Conservation (phyloP, 2,888 invertebrate genomes). For the Tenodera sinensis region DNA sequence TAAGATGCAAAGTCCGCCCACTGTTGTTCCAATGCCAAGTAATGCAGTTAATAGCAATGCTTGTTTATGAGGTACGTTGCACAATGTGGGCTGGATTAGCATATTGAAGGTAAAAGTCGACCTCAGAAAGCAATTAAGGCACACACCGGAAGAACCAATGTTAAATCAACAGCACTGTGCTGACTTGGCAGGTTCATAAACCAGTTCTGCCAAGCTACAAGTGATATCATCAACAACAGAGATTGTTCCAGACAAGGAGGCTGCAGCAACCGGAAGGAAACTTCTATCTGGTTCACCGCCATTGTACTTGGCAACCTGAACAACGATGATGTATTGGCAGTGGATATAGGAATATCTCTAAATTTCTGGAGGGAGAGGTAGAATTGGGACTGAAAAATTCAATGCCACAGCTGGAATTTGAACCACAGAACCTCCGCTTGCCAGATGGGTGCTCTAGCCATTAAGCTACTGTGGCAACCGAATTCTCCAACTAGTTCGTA, state of each 20-base stretch:
- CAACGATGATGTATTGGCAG: background rate
- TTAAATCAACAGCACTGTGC: background rate
- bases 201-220: background rate
- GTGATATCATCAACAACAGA: background rate
- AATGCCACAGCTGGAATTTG: too few relatives aligned
- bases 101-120: background rate
- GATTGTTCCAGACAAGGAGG: background rate
- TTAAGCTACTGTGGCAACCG: too few relatives aligned
- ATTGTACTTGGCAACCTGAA: background rate
- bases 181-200: background rate
- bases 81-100: background rate
- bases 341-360: too few relatives aligned
- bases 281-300: background rate
- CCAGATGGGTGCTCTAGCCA: too few relatives aligned
- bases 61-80: background rate
- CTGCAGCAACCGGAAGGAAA: background rate
- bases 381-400: too few relatives aligned
- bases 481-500: too few relatives aligned
- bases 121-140: background rate
- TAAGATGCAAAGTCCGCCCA: too few relatives aligned
- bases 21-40: too few relatives aligned
- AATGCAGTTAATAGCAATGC: background rate
- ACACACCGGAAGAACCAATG: background rate
- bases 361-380: too few relatives aligned
- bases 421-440: too few relatives aligned